Percentiles rank a stretch among this genome's conserved stretches.
Evolutionary conservation across 2,113 vertebrate species (phyloP).

Genomic region (Pampusana beccarii): DNA sequence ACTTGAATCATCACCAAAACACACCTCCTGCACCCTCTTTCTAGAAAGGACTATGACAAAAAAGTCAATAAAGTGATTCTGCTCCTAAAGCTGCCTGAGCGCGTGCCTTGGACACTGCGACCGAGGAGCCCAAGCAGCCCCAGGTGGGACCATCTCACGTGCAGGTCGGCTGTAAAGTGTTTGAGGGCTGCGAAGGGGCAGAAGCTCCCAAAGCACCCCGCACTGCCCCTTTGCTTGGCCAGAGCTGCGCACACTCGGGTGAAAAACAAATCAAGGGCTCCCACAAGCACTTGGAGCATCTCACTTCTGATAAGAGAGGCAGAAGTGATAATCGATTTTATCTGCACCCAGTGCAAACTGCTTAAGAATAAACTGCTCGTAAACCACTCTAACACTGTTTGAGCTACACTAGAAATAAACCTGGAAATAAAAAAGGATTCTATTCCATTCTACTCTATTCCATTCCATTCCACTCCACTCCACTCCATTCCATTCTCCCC

Average conservation of each 20-base stretch:
- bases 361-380: conserved; percentile 42
- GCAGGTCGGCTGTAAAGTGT: neutral
- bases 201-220: neutral
- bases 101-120: rapidly evolving
- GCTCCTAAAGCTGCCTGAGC: neutral
- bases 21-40: neutral
- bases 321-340: conserved; percentile 55
- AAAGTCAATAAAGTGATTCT: neutral
- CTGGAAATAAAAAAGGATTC: conserved; percentile 28
- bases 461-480: too few relatives aligned
- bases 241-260: neutral
- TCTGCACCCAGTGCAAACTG: neutral
- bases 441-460: too few relatives aligned
- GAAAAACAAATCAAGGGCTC: neutral
- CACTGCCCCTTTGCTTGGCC: neutral
- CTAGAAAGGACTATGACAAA: neutral
- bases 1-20: neutral
- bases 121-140: neutral
- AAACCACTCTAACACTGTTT: conserved; percentile 15
- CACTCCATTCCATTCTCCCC: too few relatives aligned
- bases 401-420: conserved; percentile 48
- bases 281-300: neutral
- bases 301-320: conserved; percentile 24
- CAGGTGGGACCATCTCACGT: neutral
- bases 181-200: neutral